Evolutionary conservation across 2,797 vertebrate species (phyloP).

Genomic region (Myiothlypis coronata): DNA sequence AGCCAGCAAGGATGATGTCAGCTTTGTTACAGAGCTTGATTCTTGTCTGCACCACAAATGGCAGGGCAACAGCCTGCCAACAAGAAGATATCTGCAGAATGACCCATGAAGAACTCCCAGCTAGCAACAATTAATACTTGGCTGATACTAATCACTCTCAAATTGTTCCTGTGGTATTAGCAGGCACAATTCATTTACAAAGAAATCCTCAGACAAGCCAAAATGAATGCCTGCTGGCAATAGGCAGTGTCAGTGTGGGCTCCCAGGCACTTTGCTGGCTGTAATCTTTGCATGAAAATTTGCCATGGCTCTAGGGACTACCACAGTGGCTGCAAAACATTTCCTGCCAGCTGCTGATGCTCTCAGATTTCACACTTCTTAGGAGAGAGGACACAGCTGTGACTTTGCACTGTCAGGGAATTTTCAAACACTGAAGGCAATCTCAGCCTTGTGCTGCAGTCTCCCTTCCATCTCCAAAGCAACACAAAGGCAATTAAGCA

Average conservation of each 20-base stretch:
- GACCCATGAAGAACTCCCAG: neutral
- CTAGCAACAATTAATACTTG: neutral
- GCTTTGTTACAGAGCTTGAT: neutral
- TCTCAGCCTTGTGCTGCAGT: neutral
- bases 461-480: neutral
- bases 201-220: neutral
- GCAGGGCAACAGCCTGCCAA: neutral
- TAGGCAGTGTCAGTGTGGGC: neutral
- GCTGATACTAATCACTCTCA: neutral
- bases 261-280: neutral
- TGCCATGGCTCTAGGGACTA: neutral
- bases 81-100: neutral
- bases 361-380: neutral
- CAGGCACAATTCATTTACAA: neutral
- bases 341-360: neutral
- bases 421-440: neutral
- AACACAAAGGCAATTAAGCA: neutral
- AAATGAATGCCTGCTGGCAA: neutral
- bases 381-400: neutral
- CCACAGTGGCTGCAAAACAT: neutral
- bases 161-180: neutral
- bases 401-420: conserved; percentile 9
- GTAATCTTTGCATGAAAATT: neutral
- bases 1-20: neutral
- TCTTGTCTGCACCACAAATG: neutral